phyloP scores from a whole-genome alignment of 2,113 vertebrate genomes.

The Cyprinodon brontotheroides region DNA sequence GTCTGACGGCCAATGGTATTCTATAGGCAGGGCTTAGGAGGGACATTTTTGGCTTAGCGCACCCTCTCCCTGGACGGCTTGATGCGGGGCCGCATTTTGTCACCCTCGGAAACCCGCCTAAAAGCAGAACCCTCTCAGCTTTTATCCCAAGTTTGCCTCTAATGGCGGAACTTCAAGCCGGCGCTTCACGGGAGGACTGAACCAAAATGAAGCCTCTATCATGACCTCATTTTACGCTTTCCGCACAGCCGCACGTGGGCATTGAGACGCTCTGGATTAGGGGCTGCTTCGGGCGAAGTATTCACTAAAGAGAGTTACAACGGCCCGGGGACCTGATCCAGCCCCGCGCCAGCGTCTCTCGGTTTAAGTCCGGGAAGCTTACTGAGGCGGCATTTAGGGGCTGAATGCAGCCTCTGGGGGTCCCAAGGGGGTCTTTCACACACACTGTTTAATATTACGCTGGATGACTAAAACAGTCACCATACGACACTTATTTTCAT shows the following conservation, averaged over 20 bases:
- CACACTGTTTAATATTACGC: conserved; percentile 27
- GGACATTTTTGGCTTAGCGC: conserved; percentile 47
- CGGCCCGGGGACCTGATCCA: too few relatives aligned
- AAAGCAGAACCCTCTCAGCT: conserved; percentile 12
- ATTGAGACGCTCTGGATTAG: conserved; percentile 5
- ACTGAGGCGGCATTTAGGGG: conserved; percentile 15
- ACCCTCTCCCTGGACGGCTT: conserved; percentile 16
- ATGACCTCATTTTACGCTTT: too few relatives aligned
- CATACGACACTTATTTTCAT: too few relatives aligned
- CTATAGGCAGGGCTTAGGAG: conserved; percentile 19
- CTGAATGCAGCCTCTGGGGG: conserved; percentile 14
- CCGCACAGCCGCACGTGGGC: too few relatives aligned
- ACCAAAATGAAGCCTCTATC: too few relatives aligned
- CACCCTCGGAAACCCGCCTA: conserved; percentile 30
- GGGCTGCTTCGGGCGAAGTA: conserved; percentile 3
- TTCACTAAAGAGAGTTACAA: conserved; percentile 18
- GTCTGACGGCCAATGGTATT: conserved; percentile 38
- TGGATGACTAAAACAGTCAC: conserved; percentile 47
- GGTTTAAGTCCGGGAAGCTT: too few relatives aligned
- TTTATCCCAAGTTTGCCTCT: conserved; percentile 22
- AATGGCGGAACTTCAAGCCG: conserved; percentile 4
- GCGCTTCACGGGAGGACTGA: too few relatives aligned
- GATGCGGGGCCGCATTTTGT: too few relatives aligned
- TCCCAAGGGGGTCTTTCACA: conserved; percentile 46
- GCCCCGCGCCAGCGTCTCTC: too few relatives aligned